Evolutionary conservation across 2,113 vertebrate genomes (phyloP).

Genomic region (Ceyx cyanopectus): DNA sequence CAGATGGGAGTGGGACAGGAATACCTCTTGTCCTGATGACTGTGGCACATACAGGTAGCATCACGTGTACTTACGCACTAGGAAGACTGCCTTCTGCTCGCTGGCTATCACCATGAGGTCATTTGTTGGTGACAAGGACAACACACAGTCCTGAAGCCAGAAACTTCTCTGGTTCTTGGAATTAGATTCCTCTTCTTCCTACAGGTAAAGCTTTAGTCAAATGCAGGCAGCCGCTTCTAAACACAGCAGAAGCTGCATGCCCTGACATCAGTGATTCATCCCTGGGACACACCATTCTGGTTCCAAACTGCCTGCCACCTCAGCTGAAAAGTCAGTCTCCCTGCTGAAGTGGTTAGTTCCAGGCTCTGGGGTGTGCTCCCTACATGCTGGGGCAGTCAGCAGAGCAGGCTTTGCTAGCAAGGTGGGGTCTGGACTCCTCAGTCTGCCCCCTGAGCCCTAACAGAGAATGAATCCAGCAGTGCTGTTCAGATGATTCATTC

Average conservation of each 20-base stretch:
- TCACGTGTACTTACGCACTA: constrained; percentile 83
- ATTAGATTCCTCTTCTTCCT: constrained; percentile 79
- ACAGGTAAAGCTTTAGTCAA: constrained; percentile 38
- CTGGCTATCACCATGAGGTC: constrained; percentile 94
- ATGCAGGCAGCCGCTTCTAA: background rate
- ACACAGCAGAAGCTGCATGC: background rate
- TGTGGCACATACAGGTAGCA: background rate
- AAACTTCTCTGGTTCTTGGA: constrained; percentile 75
- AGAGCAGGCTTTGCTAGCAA: background rate
- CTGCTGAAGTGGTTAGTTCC: background rate
- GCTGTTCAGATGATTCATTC: background rate
- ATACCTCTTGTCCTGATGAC: background rate
- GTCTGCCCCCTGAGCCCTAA: background rate
- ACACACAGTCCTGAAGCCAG: constrained; percentile 93
- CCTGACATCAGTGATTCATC: constrained; percentile 2
- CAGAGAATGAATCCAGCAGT: background rate
- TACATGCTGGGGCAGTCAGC: background rate
- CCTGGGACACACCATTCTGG: background rate
- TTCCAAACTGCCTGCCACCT: background rate
- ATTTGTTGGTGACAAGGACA: constrained; percentile 93
- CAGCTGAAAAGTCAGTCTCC: background rate
- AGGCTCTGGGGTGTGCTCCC: background rate
- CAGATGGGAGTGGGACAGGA: background rate
- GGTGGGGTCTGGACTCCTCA: background rate
- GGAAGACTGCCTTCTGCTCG: constrained; percentile 92